Percentiles rank a stretch among this genome's conserved stretches.
Conservation (phyloP, 2,888 invertebrate species). For the Patella caerulea region DNA sequence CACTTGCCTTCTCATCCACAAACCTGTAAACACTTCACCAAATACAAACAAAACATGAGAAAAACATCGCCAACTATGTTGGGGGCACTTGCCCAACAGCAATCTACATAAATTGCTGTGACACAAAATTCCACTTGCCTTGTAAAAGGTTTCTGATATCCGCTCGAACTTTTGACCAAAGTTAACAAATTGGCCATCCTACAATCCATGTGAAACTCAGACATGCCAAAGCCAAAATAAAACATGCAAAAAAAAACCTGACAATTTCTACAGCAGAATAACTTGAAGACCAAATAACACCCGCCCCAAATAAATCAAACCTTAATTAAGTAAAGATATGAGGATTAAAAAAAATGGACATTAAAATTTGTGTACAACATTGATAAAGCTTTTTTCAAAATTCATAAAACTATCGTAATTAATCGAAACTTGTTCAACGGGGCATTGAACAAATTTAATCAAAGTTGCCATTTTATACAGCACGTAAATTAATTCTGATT, state of each 20-base stretch:
- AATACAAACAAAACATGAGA: background rate
- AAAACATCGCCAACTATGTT: constrained; percentile 8
- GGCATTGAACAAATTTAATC: no score
- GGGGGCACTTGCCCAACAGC: constrained; percentile 15
- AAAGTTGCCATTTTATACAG: no score
- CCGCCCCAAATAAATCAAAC: no score
- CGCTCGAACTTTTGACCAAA: background rate
- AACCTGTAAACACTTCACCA: background rate
- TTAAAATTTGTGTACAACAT: no score
- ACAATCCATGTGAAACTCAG: constrained; percentile 12
- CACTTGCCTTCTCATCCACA: constrained; percentile 21
- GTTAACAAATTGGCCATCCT: background rate
- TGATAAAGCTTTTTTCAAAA: no score
- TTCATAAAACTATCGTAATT: no score
- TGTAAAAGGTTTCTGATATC: background rate
- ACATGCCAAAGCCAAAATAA: constrained; percentile 4
- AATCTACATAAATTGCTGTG: constrained; percentile 13
- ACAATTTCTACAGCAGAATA: constrained; percentile 3
- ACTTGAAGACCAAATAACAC: no score
- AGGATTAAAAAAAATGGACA: no score
- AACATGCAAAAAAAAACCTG: background rate
- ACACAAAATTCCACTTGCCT: constrained; percentile 18
- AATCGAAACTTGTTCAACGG: no score
- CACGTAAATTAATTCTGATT: no score
- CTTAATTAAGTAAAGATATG: no score